Evolutionary conservation across 1,140 invertebrate species (phyloP).

Genomic region (Euura saliciscinereae): DNA sequence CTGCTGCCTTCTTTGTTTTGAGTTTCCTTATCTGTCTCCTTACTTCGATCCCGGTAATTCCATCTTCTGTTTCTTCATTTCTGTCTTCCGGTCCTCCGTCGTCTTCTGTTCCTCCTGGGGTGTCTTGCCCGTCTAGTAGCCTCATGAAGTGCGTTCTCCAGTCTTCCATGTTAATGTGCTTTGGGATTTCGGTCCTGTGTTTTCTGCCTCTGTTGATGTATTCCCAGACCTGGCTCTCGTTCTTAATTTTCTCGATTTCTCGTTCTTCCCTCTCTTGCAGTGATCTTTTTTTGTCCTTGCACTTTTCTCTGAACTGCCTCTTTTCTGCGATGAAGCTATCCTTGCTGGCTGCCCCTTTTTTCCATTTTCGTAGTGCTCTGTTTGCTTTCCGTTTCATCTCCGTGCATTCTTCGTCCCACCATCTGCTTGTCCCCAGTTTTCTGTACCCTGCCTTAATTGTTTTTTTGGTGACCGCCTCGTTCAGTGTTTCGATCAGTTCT

Average conservation of each 20-base stretch:
- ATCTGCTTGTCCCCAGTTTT: too few species aligned
- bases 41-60: conserved; percentile 11
- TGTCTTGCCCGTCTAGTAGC: conserved; percentile 13
- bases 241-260: conserved; percentile 2
- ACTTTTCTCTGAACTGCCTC: conserved; percentile 5
- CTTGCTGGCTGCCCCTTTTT: too few species aligned
- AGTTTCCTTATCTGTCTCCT: conserved; percentile 13
- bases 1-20: conserved; percentile 15
- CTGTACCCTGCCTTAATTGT: too few species aligned
- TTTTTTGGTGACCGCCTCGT: too few species aligned
- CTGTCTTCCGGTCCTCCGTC: conserved; percentile 1
- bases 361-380: too few species aligned
- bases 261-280: conserved; percentile 8
- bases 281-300: conserved; percentile 3
- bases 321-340: too few species aligned
- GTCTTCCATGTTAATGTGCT: conserved; percentile 9
- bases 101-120: not conserved
- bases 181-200: conserved; percentile 4
- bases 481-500: too few species aligned
- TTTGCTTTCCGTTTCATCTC: too few species aligned
- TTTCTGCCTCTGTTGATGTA: conserved; percentile 18
- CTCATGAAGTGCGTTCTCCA: conserved; percentile 18
- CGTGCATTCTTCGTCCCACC: too few species aligned
- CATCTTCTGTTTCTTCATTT: conserved; percentile 1
- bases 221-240: too few species aligned